These are phyloP conservation scores for Galendromus occidentalis DNA, from an alignment of 1,140 invertebrate species.

Conservation along the genomic window DNA sequence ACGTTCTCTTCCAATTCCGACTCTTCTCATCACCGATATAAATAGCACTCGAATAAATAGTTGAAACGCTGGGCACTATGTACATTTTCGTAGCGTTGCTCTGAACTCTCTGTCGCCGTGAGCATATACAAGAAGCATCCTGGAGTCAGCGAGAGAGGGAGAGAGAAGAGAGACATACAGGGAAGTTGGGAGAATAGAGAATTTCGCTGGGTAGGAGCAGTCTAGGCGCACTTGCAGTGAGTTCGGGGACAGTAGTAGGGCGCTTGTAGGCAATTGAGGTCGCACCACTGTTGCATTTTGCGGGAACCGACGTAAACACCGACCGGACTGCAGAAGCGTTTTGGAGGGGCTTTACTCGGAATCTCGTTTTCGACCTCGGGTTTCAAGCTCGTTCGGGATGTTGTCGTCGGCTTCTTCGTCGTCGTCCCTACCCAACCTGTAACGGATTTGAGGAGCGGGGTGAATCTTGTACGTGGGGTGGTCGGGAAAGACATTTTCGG, in stretches of 20 bases:
- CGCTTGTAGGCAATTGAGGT: neutral
- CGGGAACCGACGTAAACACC: neutral
- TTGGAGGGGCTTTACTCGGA: neutral
- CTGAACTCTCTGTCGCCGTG: too few species aligned
- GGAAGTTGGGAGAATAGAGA: too few species aligned
- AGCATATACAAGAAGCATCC: too few species aligned
- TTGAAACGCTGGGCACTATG: too few species aligned
- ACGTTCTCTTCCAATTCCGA: too few species aligned
- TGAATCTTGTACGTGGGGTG: neutral
- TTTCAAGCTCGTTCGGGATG: neutral
- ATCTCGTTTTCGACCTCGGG: neutral
- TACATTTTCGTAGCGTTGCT: too few species aligned
- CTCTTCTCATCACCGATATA: too few species aligned
- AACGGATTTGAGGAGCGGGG: neutral
- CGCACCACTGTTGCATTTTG: constrained; percentile 2
- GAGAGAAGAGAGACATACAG: too few species aligned
- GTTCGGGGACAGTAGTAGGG: neutral
- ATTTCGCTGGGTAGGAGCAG: too few species aligned
- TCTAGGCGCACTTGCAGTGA: constrained; percentile 6
- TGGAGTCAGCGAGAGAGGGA: too few species aligned
- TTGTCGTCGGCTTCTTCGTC: neutral
- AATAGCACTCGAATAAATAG: too few species aligned
- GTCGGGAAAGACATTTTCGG: neutral
- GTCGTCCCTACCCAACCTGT: too few species aligned
- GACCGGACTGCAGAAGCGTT: neutral